Evolutionary conservation across 2,113 vertebrate genomes (phyloP).

Genomic region (Austrofundulus limnaeus): DNA sequence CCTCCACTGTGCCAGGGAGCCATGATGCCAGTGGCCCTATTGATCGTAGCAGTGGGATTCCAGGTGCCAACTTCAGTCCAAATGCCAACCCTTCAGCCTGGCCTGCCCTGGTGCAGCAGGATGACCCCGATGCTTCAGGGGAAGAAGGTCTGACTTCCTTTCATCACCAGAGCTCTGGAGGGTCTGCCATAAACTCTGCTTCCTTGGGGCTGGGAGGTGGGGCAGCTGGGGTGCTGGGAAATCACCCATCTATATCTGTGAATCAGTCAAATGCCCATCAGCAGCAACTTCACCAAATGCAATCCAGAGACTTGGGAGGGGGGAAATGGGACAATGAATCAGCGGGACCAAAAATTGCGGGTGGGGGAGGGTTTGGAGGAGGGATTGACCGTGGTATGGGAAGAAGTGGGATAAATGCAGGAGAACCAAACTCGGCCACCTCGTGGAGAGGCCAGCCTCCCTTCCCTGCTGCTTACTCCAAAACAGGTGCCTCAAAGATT

Average conservation of each 20-base stretch:
- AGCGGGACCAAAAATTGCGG: slow-evolving; percentile 82
- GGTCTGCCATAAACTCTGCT: slow-evolving; percentile 78
- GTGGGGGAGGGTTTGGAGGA: slow-evolving; percentile 63
- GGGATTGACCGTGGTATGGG: slow-evolving; percentile 71
- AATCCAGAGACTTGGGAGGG: slow-evolving; percentile 80
- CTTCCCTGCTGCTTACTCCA: slow-evolving; percentile 89
- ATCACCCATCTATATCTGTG: slow-evolving; percentile 77
- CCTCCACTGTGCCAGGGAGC: slow-evolving; percentile 86
- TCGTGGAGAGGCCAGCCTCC: slow-evolving; percentile 80
- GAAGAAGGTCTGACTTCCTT: slow-evolving; percentile 75
- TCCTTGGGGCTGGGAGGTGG: slow-evolving; percentile 59
- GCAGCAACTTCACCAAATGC: slow-evolving; percentile 83
- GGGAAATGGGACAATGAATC: slow-evolving; percentile 73
- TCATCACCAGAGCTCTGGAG: slow-evolving; percentile 70
- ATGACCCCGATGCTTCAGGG: slow-evolving; percentile 70
- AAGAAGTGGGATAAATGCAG: slow-evolving; percentile 60
- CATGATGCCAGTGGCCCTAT: slow-evolving; percentile 75
- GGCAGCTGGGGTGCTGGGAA: slow-evolving; percentile 58
- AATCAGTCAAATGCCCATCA: slow-evolving; percentile 82
- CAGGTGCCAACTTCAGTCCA: slow-evolving; percentile 97
- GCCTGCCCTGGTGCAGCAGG: slow-evolving; percentile 97
- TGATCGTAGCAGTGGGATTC: slow-evolving; percentile 89
- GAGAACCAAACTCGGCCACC: slow-evolving; percentile 68
- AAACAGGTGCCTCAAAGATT: slow-evolving; percentile 90
- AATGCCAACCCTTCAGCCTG: slow-evolving; percentile 99